Conservation (phyloP, 2,113 vertebrate genomes). For the Melanerpes formicivorus region DNA sequence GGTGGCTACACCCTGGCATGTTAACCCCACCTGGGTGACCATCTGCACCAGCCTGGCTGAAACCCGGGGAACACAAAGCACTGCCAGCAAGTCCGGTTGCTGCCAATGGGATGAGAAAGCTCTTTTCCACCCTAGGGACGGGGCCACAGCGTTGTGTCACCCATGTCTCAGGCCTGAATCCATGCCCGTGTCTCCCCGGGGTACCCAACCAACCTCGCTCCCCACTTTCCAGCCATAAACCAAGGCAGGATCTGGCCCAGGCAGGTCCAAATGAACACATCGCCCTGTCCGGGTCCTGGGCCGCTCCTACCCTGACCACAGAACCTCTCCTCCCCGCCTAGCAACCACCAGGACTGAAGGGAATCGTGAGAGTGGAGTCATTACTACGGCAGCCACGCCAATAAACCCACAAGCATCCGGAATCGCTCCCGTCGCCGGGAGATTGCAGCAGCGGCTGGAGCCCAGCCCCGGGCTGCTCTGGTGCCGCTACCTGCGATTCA, state of each 20-base stretch:
- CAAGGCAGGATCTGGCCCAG: not conserved
- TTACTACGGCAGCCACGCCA: not conserved
- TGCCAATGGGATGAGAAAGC: not conserved
- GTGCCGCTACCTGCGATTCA: not conserved
- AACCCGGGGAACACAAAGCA: not conserved
- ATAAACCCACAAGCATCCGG: not conserved
- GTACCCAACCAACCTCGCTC: not conserved
- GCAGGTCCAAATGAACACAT: rapidly evolving
- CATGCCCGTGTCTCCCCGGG: not conserved
- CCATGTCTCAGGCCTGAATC: not conserved
- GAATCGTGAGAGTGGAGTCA: not conserved
- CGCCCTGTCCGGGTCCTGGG: not conserved
- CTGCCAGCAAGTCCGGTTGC: not conserved
- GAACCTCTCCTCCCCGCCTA: not conserved
- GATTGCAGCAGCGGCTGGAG: not conserved
- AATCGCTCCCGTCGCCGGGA: not conserved
- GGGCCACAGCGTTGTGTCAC: not conserved
- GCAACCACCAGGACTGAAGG: not conserved
- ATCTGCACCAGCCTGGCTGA: rapidly evolving
- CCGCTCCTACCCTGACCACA: not conserved
- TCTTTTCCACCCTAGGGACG: not conserved
- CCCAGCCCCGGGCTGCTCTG: not conserved
- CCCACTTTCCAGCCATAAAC: not conserved
- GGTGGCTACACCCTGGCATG: rapidly evolving
- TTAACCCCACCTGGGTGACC: rapidly evolving